Evolutionary conservation across 1,140 invertebrate genomes (phyloP).

Genomic region (Drosophila lacteicornis): DNA sequence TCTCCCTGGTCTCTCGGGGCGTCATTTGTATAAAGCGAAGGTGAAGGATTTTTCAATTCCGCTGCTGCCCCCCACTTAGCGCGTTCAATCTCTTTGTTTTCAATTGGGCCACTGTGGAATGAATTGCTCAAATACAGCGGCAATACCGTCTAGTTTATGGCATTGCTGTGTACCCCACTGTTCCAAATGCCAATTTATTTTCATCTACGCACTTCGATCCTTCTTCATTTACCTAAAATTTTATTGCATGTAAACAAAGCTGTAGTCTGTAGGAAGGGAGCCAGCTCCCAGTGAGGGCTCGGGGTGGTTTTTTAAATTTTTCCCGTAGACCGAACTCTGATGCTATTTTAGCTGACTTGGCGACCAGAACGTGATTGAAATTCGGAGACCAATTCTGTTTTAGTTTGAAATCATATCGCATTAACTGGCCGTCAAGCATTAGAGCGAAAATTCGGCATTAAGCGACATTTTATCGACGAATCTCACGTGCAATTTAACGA

Average conservation of each 20-base stretch:
- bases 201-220: slow-evolving; percentile 60
- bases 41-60: slow-evolving; percentile 84
- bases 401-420: background rate
- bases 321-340: no score
- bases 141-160: slow-evolving; percentile 7
- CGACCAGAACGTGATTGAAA: background rate
- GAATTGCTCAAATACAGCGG: background rate
- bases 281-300: background rate
- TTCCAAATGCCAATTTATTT: slow-evolving; percentile 62
- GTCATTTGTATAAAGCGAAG: slow-evolving; percentile 84
- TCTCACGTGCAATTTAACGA: slow-evolving; percentile 71
- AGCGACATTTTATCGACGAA: slow-evolving; percentile 47
- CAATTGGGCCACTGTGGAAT: slow-evolving; percentile 37
- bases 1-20: slow-evolving; percentile 74
- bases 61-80: slow-evolving; percentile 21
- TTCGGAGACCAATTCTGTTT: background rate
- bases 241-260: slow-evolving; percentile 72
- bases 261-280: slow-evolving; percentile 1
- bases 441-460: slow-evolving; percentile 20
- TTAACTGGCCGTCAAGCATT: slow-evolving; percentile 12
- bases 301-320: slow-evolving; percentile 2
- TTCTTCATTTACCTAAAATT: slow-evolving; percentile 67
- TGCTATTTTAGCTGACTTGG: background rate
- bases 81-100: slow-evolving; percentile 49
- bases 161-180: slow-evolving; percentile 11